These are phyloP conservation scores for Cavia porcellus DNA, from an alignment of 2,113 vertebrate species.

Conservation along the genomic window DNA sequence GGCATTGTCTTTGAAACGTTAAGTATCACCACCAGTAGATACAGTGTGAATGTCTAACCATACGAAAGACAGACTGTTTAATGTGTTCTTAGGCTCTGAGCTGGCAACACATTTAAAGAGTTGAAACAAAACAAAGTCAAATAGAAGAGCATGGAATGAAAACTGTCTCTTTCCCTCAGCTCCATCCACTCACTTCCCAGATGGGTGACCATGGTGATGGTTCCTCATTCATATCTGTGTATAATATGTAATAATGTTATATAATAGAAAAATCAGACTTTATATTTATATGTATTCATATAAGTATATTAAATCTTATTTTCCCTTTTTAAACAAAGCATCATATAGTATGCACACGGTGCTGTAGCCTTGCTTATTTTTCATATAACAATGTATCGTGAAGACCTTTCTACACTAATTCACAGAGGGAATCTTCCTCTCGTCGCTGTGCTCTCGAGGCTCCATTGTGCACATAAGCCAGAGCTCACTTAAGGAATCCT, in stretches of 20 bases:
- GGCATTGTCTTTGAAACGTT: constrained; percentile 38
- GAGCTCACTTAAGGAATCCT: background rate
- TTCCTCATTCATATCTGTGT: background rate
- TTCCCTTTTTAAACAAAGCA: constrained; percentile 3
- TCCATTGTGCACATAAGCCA: background rate
- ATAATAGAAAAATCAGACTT: background rate
- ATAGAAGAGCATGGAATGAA: background rate
- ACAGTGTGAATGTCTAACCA: background rate
- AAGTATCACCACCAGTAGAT: background rate
- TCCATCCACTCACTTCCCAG: background rate
- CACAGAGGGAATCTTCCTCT: background rate
- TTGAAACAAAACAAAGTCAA: constrained; percentile 19
- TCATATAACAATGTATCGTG: background rate
- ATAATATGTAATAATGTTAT: background rate
- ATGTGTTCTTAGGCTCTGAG: constrained; percentile 4
- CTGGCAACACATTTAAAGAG: constrained; percentile 1
- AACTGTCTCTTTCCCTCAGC: background rate
- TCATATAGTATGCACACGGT: background rate
- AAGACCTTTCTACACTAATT: background rate
- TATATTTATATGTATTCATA: background rate
- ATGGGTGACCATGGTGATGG: too few species aligned
- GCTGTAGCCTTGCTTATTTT: background rate
- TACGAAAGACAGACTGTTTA: background rate
- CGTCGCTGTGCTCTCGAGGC: fast-evolving
- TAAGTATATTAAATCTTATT: background rate